Percentiles rank a stretch among this genome's conserved stretches.
phyloP scores from a whole-genome alignment of 2,113 vertebrate species.

The Gasterosteus nipponicus region DNA sequence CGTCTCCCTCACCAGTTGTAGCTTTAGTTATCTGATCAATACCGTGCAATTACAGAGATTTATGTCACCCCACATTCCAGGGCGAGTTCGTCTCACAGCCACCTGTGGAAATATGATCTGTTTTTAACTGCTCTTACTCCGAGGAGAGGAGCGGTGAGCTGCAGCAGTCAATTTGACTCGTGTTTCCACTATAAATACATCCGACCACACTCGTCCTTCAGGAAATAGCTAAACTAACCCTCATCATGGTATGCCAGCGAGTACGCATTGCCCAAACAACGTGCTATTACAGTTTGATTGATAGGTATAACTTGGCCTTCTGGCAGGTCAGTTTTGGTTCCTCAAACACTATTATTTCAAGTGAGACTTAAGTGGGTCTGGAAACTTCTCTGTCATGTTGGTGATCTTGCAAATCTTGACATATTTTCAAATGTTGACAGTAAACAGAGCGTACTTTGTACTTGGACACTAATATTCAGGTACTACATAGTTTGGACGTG shows the following conservation, averaged over 20 bases:
- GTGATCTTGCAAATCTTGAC: constrained; percentile 29
- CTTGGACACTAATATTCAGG: constrained; percentile 25
- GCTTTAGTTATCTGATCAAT: constrained; percentile 79
- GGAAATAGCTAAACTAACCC: constrained; percentile 31
- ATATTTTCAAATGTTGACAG: constrained; percentile 26
- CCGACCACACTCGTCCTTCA: constrained; percentile 24
- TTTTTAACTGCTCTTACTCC: constrained; percentile 63
- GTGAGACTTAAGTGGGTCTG: constrained; percentile 17
- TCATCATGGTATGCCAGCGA: constrained; percentile 26
- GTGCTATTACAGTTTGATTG: constrained; percentile 53
- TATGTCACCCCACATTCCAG: constrained; percentile 82
- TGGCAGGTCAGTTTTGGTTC: constrained; percentile 51
- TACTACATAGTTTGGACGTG: neutral
- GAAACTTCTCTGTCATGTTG: constrained; percentile 11
- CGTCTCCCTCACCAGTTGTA: constrained; percentile 59
- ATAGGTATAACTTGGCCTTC: constrained; percentile 40
- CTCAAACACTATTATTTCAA: constrained; percentile 44
- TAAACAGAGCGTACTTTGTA: constrained; percentile 43
- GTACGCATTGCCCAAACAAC: constrained; percentile 19
- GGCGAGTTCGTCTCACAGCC: constrained; percentile 70
- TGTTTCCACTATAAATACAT: constrained; percentile 66
- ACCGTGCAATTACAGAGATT: constrained; percentile 80
- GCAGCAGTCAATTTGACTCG: constrained; percentile 25
- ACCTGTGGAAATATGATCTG: constrained; percentile 83
- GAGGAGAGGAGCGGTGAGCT: constrained; percentile 21